These are phyloP conservation scores for Mnemiopsis leidyi DNA, from an alignment of 37 sponge, comb jelly and placozoan genomes.

Conservation along the genomic window DNA sequence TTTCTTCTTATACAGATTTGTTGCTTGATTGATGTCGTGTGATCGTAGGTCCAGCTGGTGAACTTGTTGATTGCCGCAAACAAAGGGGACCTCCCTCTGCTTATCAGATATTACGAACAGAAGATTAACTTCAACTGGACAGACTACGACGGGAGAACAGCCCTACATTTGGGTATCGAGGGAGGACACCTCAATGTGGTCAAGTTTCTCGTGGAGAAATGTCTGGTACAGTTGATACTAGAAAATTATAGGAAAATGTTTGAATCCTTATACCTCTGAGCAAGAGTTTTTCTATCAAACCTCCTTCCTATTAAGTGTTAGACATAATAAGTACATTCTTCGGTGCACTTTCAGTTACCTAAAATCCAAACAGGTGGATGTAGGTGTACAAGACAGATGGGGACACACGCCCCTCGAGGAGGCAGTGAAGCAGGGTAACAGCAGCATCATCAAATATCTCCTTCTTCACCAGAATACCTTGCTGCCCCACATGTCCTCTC, in stretches of 20 bases:
- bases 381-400: conserved; percentile 55
- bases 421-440: not conserved
- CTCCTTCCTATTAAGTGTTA: not conserved
- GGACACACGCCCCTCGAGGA: conserved; percentile 63
- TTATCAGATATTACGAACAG: conserved; percentile 8
- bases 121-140: conserved; percentile 22
- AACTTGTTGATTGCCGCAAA: not conserved
- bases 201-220: conserved; percentile 22
- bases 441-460: not conserved
- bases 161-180: conserved; percentile 2
- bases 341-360: no score
- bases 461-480: not conserved
- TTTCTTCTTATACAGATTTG: no score
- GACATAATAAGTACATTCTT: not conserved
- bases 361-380: conserved; percentile 58
- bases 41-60: not conserved
- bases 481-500: not conserved
- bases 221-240: not conserved
- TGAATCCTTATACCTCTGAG: no score
- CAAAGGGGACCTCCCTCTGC: conserved; percentile 17
- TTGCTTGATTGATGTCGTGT: no score
- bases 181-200: conserved; percentile 22
- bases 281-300: no score
- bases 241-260: no score
- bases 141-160: conserved; percentile 10